Evolutionary conservation across 2,888 invertebrate species (phyloP), one percentile per base, ranked within the genome.

Genomic region (Blera fallax): DNA sequence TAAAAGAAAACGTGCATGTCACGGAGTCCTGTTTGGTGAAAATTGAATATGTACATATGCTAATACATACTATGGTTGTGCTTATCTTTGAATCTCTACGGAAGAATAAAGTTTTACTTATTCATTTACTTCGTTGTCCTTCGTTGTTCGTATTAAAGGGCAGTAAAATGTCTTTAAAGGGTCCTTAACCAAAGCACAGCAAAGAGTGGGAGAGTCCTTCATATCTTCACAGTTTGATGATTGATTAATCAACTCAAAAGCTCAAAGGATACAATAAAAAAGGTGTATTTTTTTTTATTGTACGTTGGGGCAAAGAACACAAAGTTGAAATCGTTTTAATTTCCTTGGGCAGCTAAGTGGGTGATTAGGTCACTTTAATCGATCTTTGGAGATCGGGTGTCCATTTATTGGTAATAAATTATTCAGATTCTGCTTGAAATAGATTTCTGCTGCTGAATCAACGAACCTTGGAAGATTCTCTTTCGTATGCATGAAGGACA

Each of bases 201-300:
- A 60, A 3, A 52, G 32, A 11, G 18, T 4, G 11, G 16, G 32
- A 3, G 27, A 14, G 43, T 40, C 4, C 56, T 56, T 56, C 32
- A 34, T 24, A 29, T 54, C 34, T 45, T 56, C 24, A 34, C 8
- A 52, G 64, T 43, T 54, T 4, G 45, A 74, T 64, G 74, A 64
- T 56, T 74, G 74, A 64, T 74, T 74, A 74, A 74, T 74, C 43
- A 74, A 56, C 14, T 65, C 29, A 45, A 45, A 65, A 54, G 34
- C n/a, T 43, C n/a, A 34, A 48, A 16, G 34, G 14, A 34, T n/a
- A 11, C 6, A 29, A 50, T 65, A 8, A 37, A 65, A 8, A n/a
- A n/a, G 43, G 7, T 34, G 58, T 24, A 34, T 21, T 48, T 5
- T 69, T 11, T 54, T 48, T 11, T 7, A 7, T 37, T 40, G 16